Evolutionary conservation across 2,113 vertebrate genomes (phyloP), one percentile per base, ranked within the genome.

Genomic region (Theropithecus gelada): DNA sequence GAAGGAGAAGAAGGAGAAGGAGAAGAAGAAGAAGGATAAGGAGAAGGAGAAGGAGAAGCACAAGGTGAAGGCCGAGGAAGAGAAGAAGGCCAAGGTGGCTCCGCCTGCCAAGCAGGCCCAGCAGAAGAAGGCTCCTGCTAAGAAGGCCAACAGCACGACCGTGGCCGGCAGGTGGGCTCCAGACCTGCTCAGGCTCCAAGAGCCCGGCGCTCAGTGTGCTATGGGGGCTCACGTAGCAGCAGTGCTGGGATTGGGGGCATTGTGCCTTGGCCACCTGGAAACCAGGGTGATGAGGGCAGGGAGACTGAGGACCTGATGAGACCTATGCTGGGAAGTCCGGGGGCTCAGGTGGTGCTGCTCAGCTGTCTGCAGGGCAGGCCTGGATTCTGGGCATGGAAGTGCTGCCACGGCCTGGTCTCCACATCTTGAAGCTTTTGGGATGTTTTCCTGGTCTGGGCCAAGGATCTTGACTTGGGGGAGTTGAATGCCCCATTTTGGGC

Each of bases 1-100:
- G 96, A 99, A 99, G 75, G 99, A 99, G 98, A 99, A 99, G 98
- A 99, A 99, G 94, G 99, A 99, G 73, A 99, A 99, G 57, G 98
- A 99, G 93, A 99, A 98, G 97, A 98, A 98, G 64, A 99, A 99
- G 97, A 99, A 99, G 94, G 98, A 99, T 80, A 99, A 98, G 86
- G 99, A 99, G 11, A 99, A 99, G 94, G 98, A 99, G 25, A 99
- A 99, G 90, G 99, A 99, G 80, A 98, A 99, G 98, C 99, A 99
- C 98, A 99, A 99, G 98, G 96, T 95, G 78, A 99, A 98, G 93
- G 30, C 97, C 0, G 99, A 99, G 97, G 99, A 99, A 7, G 99
- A 99, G 72, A 99, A 99, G 98, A 99, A 99, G 95, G 98, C 99
- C 68, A 99, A 99, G 98, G 98, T 97, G 0, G 96, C 98, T 52